A percentile compares a stretch with the other conserved stretches of the same genome.
Evolutionary conservation across 30 jellyfish, hydroid and myxozoan genomes (phyloP).

Genomic region (Catostylus mosaicus): DNA sequence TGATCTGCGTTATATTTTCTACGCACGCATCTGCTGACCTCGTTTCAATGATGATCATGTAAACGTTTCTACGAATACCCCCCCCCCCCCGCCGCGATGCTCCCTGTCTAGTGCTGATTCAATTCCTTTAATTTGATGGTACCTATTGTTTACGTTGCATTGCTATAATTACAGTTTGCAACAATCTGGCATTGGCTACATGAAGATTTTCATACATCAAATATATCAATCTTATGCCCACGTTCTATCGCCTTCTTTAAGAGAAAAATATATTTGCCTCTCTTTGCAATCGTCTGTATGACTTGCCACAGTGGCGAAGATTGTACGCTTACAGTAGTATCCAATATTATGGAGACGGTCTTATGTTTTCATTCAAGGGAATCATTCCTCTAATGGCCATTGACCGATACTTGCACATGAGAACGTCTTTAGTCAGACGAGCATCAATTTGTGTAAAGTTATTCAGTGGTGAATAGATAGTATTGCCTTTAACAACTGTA

Average conservation of each 20-base stretch:
- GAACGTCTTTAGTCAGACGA: background rate
- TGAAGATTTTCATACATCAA: slow-evolving; percentile 20
- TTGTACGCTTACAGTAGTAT: background rate
- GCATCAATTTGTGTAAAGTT: background rate
- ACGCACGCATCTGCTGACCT: too few species aligned
- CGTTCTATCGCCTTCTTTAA: background rate
- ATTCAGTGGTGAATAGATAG: background rate
- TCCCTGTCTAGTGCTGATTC: too few species aligned
- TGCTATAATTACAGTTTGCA: background rate
- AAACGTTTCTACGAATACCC: too few species aligned
- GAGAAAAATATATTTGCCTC: slow-evolving; percentile 21
- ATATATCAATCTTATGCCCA: background rate
- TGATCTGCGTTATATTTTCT: too few species aligned
- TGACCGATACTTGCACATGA: slow-evolving; percentile 50
- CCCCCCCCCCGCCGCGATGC: too few species aligned
- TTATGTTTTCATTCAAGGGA: background rate
- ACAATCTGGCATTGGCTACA: background rate
- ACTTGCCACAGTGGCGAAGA: too few species aligned
- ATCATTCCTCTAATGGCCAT: slow-evolving; percentile 11
- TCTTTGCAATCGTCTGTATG: background rate
- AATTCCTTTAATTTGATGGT: too few species aligned
- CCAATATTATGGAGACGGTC: background rate
- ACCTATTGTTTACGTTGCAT: too few species aligned
- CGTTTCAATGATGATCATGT: too few species aligned
- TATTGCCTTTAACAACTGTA: background rate